Evolutionary conservation across 35 echinoderm and acorn worm species (phyloP), one percentile per base, ranked within the genome.

Genomic region (Stichopus chloronotus): DNA sequence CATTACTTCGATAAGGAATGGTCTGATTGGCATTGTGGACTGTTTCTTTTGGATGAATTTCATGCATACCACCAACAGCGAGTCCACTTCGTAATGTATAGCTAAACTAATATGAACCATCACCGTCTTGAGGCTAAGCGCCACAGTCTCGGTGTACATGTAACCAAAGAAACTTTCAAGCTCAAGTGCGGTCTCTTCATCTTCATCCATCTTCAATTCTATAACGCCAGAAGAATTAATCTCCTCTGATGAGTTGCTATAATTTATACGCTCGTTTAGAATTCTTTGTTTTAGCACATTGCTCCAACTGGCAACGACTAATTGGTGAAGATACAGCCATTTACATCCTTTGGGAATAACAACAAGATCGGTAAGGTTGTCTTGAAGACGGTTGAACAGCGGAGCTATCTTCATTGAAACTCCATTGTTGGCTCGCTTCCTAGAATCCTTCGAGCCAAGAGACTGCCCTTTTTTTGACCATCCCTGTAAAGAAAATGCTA

Each of bases 71-170:
- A 85, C 19, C 53, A 58, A 19, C 8, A 85, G 82, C 53, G 17
- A 16, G 30, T 55, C 17, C 3, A 82, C 52, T 5, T 82, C 55
- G 52, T 82, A 82, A 22, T 25, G 25, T 25, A 55, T 14, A 10
- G 79, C 79, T 55, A 25, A 54, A 43, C 43, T 7, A 25, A 82
- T 54, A 55, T 82, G 79, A 52, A 52, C 79, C 82, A 53, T 57
- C 58, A 85, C 82, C n/a, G 30, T 58, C 53, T 20, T 11, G 8
- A 85, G 22, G 55, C 56, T 85, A 5, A 85, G 82, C 4, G 25
- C 57, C n/a, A 85, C 58, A 8, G 82, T 58, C 55, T 85, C 82
- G 6, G 82, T 85, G 55, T 85, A 85, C 82, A 85, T 85, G 57
- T 55, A 85, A 22, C 10, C 13, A 85, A 85, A 17, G 21, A 85